Percentiles rank a stretch among this genome's conserved stretches.
Conservation (phyloP, 1,140 invertebrate species). For the Ctenoplectra terminalis region DNA sequence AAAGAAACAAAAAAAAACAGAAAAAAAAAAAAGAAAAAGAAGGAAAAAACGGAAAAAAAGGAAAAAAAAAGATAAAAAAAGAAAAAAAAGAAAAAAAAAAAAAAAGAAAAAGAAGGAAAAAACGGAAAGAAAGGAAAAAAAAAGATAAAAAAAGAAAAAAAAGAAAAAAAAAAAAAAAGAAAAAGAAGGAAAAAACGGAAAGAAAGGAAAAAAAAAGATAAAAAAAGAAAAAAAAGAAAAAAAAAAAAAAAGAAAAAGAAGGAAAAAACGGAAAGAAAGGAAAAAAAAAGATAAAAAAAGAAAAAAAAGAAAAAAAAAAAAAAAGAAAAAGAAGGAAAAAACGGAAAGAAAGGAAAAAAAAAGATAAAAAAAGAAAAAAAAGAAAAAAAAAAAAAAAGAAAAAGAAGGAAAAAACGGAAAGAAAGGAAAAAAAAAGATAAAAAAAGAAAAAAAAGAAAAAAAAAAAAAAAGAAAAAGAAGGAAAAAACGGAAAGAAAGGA, state of each 20-base stretch:
- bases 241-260: background rate
- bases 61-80: slow-evolving; percentile 12
- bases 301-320: background rate
- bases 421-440: slow-evolving; percentile 8
- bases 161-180: background rate
- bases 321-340: slow-evolving; percentile 30
- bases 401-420: slow-evolving; percentile 28
- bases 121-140: slow-evolving; percentile 21
- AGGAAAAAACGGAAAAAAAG: background rate
- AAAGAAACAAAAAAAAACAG: no score
- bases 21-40: no score
- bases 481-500: slow-evolving; percentile 17
- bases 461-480: slow-evolving; percentile 6
- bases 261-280: slow-evolving; percentile 29
- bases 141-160: background rate
- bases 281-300: background rate
- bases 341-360: slow-evolving; percentile 16
- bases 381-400: background rate
- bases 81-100: background rate
- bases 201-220: slow-evolving; percentile 7
- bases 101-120: slow-evolving; percentile 27
- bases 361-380: background rate
- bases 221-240: background rate
- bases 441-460: background rate
- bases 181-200: slow-evolving; percentile 28